Evolutionary conservation across 1,140 invertebrate genomes (phyloP).

Genomic region (Drosophila bipectinata): DNA sequence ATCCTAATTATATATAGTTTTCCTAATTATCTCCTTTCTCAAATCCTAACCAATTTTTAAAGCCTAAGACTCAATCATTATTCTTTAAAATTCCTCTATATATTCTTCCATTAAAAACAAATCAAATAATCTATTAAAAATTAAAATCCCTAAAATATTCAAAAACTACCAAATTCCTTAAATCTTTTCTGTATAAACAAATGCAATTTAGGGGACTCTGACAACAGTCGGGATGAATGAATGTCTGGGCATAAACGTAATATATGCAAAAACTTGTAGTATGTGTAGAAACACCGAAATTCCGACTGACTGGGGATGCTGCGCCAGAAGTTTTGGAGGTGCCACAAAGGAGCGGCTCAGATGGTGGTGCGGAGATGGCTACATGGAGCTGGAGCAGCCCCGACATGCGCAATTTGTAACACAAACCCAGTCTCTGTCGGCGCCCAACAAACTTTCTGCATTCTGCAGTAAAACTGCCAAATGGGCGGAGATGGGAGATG

Average conservation of each 20-base stretch:
- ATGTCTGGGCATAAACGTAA: slow-evolving; percentile 33
- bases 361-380: neutral
- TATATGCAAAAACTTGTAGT: slow-evolving; percentile 22
- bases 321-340: slow-evolving; percentile 9
- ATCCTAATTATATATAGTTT: too few relatives aligned
- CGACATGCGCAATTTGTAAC: slow-evolving; percentile 84
- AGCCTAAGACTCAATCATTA: too few relatives aligned
- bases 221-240: slow-evolving; percentile 9
- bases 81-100: too few relatives aligned
- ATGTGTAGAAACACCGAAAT: slow-evolving; percentile 42
- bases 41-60: too few relatives aligned
- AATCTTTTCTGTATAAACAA: neutral
- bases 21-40: too few relatives aligned
- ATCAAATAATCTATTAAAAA: too few relatives aligned
- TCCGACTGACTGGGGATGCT: slow-evolving; percentile 35
- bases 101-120: too few relatives aligned
- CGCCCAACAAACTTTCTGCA: slow-evolving; percentile 67
- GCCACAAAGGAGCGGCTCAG: slow-evolving; percentile 3
- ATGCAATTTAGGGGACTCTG: neutral
- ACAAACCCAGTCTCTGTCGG: slow-evolving; percentile 83
- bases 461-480: slow-evolving; percentile 50
- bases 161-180: neutral
- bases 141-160: too few relatives aligned
- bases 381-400: neutral
- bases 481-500: neutral